A percentile compares a stretch with the other conserved stretches of the same genome.
Evolutionary conservation across 2,113 vertebrate genomes (phyloP).

Genomic region (Toxotes jaculatrix): DNA sequence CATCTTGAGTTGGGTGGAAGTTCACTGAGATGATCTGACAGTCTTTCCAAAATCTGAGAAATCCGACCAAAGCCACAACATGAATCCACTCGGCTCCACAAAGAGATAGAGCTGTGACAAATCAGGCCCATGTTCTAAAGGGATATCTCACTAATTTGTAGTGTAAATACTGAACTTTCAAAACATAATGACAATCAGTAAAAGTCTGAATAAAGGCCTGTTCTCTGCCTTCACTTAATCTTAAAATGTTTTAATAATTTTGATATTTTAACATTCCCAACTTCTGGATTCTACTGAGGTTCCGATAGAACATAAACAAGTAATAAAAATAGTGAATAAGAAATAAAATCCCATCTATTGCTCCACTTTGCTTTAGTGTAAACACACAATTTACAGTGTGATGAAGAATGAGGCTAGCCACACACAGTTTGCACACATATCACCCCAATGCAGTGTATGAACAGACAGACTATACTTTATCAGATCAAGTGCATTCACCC

Average conservation of each 20-base stretch:
- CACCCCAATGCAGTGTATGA: conserved; percentile 23
- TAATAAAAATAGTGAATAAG: too few relatives aligned
- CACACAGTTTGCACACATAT: background rate
- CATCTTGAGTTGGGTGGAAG: conserved; percentile 10
- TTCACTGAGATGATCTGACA: background rate
- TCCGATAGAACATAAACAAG: background rate
- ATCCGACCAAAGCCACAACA: background rate
- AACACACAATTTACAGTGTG: background rate
- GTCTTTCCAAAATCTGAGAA: background rate
- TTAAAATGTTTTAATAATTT: background rate
- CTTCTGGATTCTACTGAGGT: background rate
- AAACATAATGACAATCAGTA: background rate
- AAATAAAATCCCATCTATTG: background rate
- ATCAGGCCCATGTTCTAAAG: background rate
- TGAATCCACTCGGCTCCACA: background rate
- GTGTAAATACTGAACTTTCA: background rate
- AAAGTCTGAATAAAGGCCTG: background rate
- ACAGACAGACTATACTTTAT: conserved; percentile 59
- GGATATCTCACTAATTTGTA: background rate
- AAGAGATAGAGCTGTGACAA: background rate
- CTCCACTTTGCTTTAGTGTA: background rate
- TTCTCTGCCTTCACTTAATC: background rate
- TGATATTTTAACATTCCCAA: background rate
- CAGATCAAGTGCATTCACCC: conserved; percentile 61
- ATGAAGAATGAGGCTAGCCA: background rate